Evolutionary conservation across 2,113 vertebrate genomes (phyloP), one percentile per base, ranked within the genome.

Genomic region (Dipodomys spectabilis): DNA sequence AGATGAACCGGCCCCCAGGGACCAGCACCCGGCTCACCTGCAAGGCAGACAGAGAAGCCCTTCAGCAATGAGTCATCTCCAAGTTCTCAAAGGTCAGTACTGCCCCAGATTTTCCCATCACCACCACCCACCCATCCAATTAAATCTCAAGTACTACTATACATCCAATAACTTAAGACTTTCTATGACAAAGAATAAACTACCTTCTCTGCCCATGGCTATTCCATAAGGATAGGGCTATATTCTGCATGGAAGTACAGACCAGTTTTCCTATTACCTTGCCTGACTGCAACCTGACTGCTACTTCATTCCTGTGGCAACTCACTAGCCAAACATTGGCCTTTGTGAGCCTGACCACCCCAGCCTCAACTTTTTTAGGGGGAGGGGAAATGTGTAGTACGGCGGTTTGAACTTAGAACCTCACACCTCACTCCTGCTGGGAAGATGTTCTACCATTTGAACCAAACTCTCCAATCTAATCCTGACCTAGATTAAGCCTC

Each of bases 1-100:
- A 99, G 96, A 99, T 93, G 82, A 99, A 99, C 10, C 98, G 98
- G 60, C 99, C 99, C 32, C 96, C 97, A 0, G 98, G 98, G 80
- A 98, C 98, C 95, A 99, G 95, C 84, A 99, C 98, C 9, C 99
- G 98, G 97, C 99, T 99, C 91, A 99, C 98, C 99, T 99, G 98
- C 0, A 4, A 93, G 79, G 91, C 77, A 94, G 88, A 95, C 10
- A 93, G 44, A 93, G 75, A 95, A 85, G 92, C 62, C 6, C 3
- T 12, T 12, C 27, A 65, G 44, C 71, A 20, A 72, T 0, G 90
- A 95, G 69, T 92, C 87, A 72, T 68, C 78, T 90, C 32, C 64
- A 86, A 73, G 35, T 83, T 78, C 71, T 90, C 5, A 9, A 32
- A 81, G 95, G 45, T 83, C 68, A 90, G 12, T 97, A 95, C 88